A percentile compares a stretch with the other conserved stretches of the same genome.
Evolutionary conservation across 2,113 vertebrate species (phyloP).

Genomic region (Epinephelus moara): DNA sequence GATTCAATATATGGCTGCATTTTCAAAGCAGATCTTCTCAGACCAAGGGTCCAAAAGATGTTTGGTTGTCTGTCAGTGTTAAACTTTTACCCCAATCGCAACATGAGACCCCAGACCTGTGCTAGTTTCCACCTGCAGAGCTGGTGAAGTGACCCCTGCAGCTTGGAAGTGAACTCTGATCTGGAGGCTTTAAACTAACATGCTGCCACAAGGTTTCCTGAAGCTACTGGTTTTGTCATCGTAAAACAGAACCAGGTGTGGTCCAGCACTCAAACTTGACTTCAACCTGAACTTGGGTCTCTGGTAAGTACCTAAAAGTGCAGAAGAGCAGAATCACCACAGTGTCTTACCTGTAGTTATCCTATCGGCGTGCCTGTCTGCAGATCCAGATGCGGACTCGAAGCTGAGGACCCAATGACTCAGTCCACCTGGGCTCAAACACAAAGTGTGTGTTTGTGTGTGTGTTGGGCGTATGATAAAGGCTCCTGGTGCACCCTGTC

Average conservation of each 20-base stretch:
- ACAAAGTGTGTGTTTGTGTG: slow-evolving; percentile 19
- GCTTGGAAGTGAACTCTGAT: slow-evolving; percentile 32
- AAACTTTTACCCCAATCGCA: not conserved
- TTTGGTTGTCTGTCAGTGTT: not conserved
- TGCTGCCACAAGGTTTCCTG: slow-evolving; percentile 9
- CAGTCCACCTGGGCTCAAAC: slow-evolving; percentile 34
- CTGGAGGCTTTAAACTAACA: slow-evolving; percentile 22
- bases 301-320: not conserved
- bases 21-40: not conserved
- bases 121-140: not conserved
- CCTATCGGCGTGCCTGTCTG: slow-evolving; percentile 13
- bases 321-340: not conserved
- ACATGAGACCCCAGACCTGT: not conserved
- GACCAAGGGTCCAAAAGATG: too few species aligned
- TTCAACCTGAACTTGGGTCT: slow-evolving; percentile 51
- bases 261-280: slow-evolving; percentile 25
- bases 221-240: slow-evolving; percentile 7
- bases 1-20: not conserved
- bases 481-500: slow-evolving; percentile 48
- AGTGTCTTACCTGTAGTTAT: slow-evolving; percentile 71
- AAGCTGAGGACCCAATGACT: slow-evolving; percentile 21
- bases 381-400: slow-evolving; percentile 49
- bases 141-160: slow-evolving; percentile 7
- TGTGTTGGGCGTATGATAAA: slow-evolving; percentile 27
- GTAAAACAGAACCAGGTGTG: slow-evolving; percentile 58